These are phyloP conservation scores for Trileptium ribeirensis DNA, from an alignment of 2,888 invertebrate species.

Conservation along the genomic window DNA sequence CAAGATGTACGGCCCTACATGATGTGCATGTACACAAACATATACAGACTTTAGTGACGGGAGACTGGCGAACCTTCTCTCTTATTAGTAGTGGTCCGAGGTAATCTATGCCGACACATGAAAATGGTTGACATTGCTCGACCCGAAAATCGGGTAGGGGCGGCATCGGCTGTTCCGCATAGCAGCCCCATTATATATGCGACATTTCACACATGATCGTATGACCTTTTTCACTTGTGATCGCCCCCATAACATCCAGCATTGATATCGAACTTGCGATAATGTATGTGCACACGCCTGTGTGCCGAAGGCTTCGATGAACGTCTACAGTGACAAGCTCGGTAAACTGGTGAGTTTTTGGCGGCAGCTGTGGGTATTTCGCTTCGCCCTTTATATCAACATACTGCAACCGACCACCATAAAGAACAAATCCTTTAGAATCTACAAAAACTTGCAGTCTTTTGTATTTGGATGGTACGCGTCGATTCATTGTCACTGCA, in stretches of 20 bases:
- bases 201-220: background rate
- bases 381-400: background rate
- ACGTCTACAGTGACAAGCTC: background rate
- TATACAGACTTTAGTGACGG: background rate
- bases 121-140: background rate
- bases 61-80: background rate
- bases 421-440: background rate
- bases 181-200: background rate
- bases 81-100: background rate
- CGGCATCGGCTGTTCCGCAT: background rate
- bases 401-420: constrained; percentile 2
- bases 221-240: background rate
- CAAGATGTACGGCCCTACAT: background rate
- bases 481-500: background rate
- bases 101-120: background rate
- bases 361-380: constrained; percentile 3
- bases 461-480: background rate
- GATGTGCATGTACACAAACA: background rate
- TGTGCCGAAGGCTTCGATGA: background rate
- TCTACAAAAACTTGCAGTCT: background rate
- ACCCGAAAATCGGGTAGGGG: background rate
- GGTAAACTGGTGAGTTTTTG: background rate
- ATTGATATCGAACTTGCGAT: background rate
- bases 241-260: constrained; percentile 9
- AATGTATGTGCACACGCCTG: constrained; percentile 16